Percentiles rank a stretch among this genome's conserved stretches.
Conservation (phyloP, 1,140 invertebrate genomes). For the Neelides sp. region DNA sequence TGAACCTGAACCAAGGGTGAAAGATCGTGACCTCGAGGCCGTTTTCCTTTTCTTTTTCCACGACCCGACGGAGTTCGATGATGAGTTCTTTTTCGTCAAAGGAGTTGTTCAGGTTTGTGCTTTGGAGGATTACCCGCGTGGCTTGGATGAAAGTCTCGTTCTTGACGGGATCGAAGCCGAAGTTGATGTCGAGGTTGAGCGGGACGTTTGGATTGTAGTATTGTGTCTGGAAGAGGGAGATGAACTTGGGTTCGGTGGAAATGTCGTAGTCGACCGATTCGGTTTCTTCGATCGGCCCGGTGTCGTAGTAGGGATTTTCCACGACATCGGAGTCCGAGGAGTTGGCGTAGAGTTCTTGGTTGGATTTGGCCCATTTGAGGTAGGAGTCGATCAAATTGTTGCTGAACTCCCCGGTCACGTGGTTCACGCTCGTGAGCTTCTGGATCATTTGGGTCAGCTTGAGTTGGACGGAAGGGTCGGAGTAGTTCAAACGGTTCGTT, state of each 20-base stretch:
- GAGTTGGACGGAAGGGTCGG: no score
- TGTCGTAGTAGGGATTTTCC: no score
- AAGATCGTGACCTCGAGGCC: conserved; percentile 51
- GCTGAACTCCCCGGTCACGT: conserved; percentile 59
- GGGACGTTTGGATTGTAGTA: conserved; percentile 74
- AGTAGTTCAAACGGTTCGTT: no score
- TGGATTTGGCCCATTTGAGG: conserved; percentile 60
- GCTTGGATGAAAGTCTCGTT: conserved; percentile 60
- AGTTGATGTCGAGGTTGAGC: conserved; percentile 64
- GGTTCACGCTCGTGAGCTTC: conserved; percentile 62
- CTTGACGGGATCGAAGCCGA: no score
- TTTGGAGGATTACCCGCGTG: conserved; percentile 76
- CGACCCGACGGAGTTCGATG: conserved; percentile 55
- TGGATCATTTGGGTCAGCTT: conserved; percentile 71
- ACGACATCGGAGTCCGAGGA: no score
- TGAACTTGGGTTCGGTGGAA: conserved; percentile 56
- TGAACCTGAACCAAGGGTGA: conserved; percentile 87
- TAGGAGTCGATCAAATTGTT: conserved; percentile 61
- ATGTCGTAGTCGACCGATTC: conserved; percentile 58
- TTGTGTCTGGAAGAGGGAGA: conserved; percentile 59
- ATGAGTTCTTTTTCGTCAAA: conserved; percentile 85
- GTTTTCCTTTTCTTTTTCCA: conserved; percentile 56
- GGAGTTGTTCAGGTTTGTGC: conserved; percentile 72
- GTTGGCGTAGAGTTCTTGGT: conserved; percentile 65
- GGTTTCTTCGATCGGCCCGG: conserved; percentile 55